phyloP scores from a whole-genome alignment of 2,888 invertebrate genomes.

The Plagodis dolabraria region DNA sequence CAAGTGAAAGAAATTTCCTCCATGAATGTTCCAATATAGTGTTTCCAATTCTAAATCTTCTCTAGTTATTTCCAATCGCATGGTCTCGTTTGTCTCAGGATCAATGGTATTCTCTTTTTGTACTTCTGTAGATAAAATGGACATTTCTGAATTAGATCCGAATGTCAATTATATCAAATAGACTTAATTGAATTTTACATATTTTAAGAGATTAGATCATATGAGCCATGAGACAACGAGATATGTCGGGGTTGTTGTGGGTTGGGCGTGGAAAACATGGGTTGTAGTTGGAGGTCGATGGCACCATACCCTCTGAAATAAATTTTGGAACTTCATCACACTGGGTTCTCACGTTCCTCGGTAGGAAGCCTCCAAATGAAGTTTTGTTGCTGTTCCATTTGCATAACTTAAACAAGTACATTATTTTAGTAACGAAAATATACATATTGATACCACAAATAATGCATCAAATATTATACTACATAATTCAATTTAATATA shows the following conservation, averaged over 20 bases:
- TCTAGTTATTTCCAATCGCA: conserved; percentile 73
- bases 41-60: conserved; percentile 80
- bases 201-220: conserved; percentile 77
- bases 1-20: conserved; percentile 86
- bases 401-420: too few species aligned
- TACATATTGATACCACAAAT: too few species aligned
- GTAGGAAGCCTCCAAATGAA: conserved; percentile 64
- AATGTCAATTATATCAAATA: conserved; percentile 14
- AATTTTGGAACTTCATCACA: conserved; percentile 79
- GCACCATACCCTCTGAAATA: conserved; percentile 84
- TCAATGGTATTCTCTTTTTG: conserved; percentile 74
- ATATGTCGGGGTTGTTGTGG: conserved; percentile 86
- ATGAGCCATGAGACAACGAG: conserved; percentile 87
- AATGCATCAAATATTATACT: too few species aligned
- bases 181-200: neutral
- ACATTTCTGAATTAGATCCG: conserved; percentile 69
- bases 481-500: too few species aligned
- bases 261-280: conserved; percentile 81
- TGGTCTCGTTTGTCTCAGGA: conserved; percentile 79
- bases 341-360: conserved; percentile 55
- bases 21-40: conserved; percentile 87
- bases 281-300: conserved; percentile 75
- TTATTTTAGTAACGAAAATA: too few species aligned
- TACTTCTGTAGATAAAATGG: conserved; percentile 84
- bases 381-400: conserved; percentile 74